phyloP scores from a whole-genome alignment of 2,888 invertebrate genomes.

The Drosophila maculinotata region DNA sequence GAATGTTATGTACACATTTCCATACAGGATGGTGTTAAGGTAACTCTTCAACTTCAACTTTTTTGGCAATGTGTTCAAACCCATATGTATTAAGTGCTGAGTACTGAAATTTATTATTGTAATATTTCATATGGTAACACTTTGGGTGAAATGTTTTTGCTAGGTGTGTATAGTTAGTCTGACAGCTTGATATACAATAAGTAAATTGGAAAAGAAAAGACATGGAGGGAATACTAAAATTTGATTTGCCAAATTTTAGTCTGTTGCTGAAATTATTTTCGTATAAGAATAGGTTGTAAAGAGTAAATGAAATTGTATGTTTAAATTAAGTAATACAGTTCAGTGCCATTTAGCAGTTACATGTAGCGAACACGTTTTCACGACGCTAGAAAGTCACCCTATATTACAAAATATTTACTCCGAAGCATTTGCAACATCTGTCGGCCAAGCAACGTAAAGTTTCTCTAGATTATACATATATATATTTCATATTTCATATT shows the following conservation, averaged over 20 bases:
- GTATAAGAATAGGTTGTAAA: too few relatives aligned
- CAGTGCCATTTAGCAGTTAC: neutral
- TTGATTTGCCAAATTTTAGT: neutral
- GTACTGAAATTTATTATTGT: neutral
- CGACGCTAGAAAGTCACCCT: neutral
- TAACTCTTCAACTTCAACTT: conserved; percentile 1
- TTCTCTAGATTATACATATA: neutral
- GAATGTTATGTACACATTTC: conserved; percentile 6
- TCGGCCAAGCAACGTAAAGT: conserved; percentile 3
- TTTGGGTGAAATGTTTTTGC: neutral
- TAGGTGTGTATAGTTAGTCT: neutral
- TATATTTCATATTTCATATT: conserved; percentile 3
- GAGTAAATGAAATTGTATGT: too few relatives aligned
- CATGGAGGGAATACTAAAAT: neutral
- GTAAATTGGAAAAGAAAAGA: neutral
- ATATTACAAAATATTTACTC: conserved; percentile 4
- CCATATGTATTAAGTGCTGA: neutral
- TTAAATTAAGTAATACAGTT: too few relatives aligned
- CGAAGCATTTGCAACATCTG: conserved; percentile 13
- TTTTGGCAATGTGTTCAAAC: conserved; percentile 17
- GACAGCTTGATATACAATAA: conserved; percentile 4
- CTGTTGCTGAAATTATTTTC: neutral
- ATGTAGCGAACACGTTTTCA: too few relatives aligned
- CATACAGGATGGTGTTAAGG: conserved; percentile 20
- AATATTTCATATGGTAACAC: neutral